Base-by-base conservation (phyloP, 2,113 vertebrate species). In the Prionailurus bengalensis region DNA sequence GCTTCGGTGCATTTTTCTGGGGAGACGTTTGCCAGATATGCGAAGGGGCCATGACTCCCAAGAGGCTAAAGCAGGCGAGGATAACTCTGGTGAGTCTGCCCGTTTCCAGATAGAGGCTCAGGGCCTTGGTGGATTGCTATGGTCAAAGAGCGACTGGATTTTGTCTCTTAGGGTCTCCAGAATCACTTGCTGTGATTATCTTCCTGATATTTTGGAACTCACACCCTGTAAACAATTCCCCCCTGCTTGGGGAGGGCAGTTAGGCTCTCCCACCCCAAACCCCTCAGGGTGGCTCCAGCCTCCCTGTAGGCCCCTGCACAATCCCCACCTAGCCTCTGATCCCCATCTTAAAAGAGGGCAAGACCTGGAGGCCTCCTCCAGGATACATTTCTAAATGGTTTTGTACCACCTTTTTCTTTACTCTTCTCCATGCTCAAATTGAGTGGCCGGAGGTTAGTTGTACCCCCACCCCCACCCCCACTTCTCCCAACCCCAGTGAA, bases 91-190 rank as follows among this genome's bases (percentile, higher is more conserved):
- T 23, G n/a, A 95, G n/a, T 68, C 39, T 42, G 19, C 14, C 31
- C 23, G 11, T 88, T 88, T 74, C 23, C 42, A 84, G 78, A 66
- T 14, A 88, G 58, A 10, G 29, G 25, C 27, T 91, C 27, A 27
- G 45, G 51, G 27, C 39, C 39, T 68, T 66, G 29, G 65, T 29
- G 16, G 33, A 27, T 42, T 31, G 33, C 42, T 78, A 48, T 33
- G 25, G 45, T 63, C 51, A 85, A 39, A 92, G 19, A 53, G 2
- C n/a, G 7, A 33, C 58, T 45, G 27, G 48, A 51, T 15, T 66
- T 61, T 92, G 55, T 83, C 36, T 85, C 63, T 93, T 53, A 45
- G 39, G 9, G 25, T 85, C 36, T 92, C n/a, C 85, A 93, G 87
- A 78, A 31, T 81, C 42, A 55, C 63, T 3, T 21, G 55, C n/a